Conservation (phyloP, 2,888 invertebrate species). For the Ametastegia equiseti region DNA sequence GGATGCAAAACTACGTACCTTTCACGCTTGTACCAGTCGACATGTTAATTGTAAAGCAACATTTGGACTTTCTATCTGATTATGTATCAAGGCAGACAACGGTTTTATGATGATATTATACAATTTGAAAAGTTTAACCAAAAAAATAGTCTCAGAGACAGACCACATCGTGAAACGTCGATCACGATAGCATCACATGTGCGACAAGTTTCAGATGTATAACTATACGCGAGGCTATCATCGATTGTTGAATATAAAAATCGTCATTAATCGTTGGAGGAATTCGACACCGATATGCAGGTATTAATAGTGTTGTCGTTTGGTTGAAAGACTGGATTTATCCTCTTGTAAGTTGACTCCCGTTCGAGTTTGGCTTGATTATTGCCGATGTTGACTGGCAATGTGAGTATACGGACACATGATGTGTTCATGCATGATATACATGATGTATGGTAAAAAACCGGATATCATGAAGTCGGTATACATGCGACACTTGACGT, state of each 20-base stretch:
- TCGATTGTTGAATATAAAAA: background rate
- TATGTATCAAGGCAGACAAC: background rate
- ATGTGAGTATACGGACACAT: background rate
- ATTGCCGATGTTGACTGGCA: background rate
- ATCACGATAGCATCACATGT: background rate
- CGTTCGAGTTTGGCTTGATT: constrained; percentile 8
- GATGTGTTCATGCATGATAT: background rate
- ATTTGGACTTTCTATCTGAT: background rate
- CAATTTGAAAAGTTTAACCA: constrained; percentile 1
- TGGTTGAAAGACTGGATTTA: background rate
- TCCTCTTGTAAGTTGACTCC: constrained; percentile 1
- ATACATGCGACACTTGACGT: background rate
- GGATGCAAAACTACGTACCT: background rate
- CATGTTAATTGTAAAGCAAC: background rate
- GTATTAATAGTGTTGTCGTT: constrained; percentile 20
- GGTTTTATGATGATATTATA: background rate
- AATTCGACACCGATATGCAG: background rate
- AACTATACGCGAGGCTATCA: background rate
- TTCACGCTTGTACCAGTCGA: background rate
- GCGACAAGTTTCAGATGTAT: background rate
- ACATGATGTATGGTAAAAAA: background rate
- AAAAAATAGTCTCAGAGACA: background rate
- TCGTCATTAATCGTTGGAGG: background rate
- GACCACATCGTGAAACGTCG: background rate
- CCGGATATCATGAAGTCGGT: background rate